Conservation (phyloP, 2,888 invertebrate species). For the Rhingia rostrata region DNA sequence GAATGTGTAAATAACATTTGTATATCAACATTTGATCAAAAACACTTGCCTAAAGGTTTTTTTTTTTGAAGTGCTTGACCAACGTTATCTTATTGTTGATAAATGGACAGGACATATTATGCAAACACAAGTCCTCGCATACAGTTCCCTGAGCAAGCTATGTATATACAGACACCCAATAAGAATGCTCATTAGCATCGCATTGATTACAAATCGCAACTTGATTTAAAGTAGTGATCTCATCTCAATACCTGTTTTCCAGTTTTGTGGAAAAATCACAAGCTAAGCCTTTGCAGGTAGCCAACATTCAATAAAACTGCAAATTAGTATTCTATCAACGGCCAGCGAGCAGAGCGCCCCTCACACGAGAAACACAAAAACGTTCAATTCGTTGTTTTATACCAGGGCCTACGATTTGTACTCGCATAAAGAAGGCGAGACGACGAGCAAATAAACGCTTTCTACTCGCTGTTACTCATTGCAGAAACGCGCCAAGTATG, state of each 20-base stretch:
- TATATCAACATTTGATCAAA: too few species aligned
- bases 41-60: too few species aligned
- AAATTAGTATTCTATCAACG: slow-evolving; percentile 28
- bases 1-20: not conserved
- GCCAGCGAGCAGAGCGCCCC: not conserved
- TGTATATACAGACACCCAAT: too few species aligned
- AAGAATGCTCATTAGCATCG: slow-evolving; percentile 14
- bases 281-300: not conserved
- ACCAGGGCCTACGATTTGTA: too few species aligned
- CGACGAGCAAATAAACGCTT: slow-evolving; percentile 32
- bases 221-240: slow-evolving; percentile 64
- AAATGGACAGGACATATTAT: not conserved
- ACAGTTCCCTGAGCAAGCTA: slow-evolving; percentile 3
- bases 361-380: not conserved
- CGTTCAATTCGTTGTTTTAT: slow-evolving; percentile 21
- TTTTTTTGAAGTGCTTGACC: not conserved
- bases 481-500: slow-evolving; percentile 14
- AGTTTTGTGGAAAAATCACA: slow-evolving; percentile 24
- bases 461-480: slow-evolving; percentile 36
- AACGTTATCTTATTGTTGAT: not conserved
- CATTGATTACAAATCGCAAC: slow-evolving; percentile 46
- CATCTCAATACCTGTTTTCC: slow-evolving; percentile 63
- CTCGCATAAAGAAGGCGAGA: not conserved
- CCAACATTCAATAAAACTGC: not conserved
- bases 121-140: slow-evolving; percentile 3